These are phyloP conservation scores for Drosophila kanapiae DNA, from an alignment of 1,140 invertebrate species.

Conservation along the genomic window DNA sequence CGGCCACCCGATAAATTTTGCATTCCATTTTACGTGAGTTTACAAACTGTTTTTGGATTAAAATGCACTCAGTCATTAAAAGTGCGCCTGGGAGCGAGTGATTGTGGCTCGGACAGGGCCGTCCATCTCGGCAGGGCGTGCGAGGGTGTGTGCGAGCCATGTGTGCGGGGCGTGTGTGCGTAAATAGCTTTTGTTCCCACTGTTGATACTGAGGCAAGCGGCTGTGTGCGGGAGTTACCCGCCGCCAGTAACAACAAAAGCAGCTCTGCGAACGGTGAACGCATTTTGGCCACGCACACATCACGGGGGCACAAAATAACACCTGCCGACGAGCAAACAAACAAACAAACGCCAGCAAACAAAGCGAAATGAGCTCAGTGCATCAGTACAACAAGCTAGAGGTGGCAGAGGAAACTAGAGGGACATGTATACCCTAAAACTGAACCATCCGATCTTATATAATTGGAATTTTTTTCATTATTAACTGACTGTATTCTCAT, in stretches of 20 bases:
- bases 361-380: conserved; percentile 67
- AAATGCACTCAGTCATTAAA: conserved; percentile 82
- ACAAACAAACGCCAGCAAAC: conserved; percentile 76
- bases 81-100: conserved; percentile 72
- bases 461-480: background rate
- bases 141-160: background rate
- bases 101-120: conserved; percentile 57
- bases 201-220: conserved; percentile 37
- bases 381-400: conserved; percentile 14
- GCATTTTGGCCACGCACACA: conserved; percentile 75
- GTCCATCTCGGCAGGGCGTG: conserved; percentile 28
- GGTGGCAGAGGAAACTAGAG: conserved; percentile 9
- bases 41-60: conserved; percentile 82
- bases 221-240: conserved; percentile 18
- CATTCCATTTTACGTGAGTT: conserved; percentile 77
- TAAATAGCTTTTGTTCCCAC: conserved; percentile 77
- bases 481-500: too few relatives aligned
- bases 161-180: conserved; percentile 46
- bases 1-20: conserved; percentile 47
- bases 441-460: background rate
- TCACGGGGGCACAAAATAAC: conserved; percentile 74
- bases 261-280: conserved; percentile 57
- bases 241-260: conserved; percentile 61
- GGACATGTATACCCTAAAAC: background rate
- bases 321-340: conserved; percentile 78